Conservation (phyloP, 1,140 invertebrate species). For the Trachymyrmex cornetzi region DNA sequence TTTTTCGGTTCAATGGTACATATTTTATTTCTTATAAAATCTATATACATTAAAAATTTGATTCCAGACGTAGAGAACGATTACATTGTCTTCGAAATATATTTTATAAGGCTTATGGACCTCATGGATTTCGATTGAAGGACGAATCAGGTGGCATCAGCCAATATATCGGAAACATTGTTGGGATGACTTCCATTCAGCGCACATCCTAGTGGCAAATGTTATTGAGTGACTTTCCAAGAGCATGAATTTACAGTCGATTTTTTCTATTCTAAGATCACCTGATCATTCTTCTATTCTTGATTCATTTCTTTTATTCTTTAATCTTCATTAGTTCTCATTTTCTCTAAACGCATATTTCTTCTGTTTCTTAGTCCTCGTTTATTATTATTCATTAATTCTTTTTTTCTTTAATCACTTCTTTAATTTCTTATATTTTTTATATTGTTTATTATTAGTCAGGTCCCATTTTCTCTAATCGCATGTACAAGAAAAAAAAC, state of each 20-base stretch:
- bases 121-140: slow-evolving; percentile 87
- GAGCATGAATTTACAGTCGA: slow-evolving; percentile 72
- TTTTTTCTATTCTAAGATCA: slow-evolving; percentile 16
- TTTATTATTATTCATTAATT: too few species aligned
- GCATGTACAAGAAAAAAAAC: background rate
- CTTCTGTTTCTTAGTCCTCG: too few species aligned
- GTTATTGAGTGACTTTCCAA: slow-evolving; percentile 57
- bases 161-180: slow-evolving; percentile 86
- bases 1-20: background rate
- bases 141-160: slow-evolving; percentile 86
- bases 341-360: too few species aligned
- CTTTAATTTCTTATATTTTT: too few species aligned
- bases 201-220: slow-evolving; percentile 85
- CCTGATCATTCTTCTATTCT: background rate
- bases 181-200: slow-evolving; percentile 86
- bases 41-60: slow-evolving; percentile 20
- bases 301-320: background rate
- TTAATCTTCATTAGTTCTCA: background rate
- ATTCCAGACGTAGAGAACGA: slow-evolving; percentile 86
- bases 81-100: slow-evolving; percentile 87
- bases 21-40: slow-evolving; percentile 5
- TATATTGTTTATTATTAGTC: background rate
- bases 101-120: slow-evolving; percentile 87
- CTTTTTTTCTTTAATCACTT: too few species aligned
- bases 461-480: background rate